Evolutionary conservation across 2,113 vertebrate species (phyloP), one percentile per base, ranked within the genome.

Genomic region (Plecotus auritus): DNA sequence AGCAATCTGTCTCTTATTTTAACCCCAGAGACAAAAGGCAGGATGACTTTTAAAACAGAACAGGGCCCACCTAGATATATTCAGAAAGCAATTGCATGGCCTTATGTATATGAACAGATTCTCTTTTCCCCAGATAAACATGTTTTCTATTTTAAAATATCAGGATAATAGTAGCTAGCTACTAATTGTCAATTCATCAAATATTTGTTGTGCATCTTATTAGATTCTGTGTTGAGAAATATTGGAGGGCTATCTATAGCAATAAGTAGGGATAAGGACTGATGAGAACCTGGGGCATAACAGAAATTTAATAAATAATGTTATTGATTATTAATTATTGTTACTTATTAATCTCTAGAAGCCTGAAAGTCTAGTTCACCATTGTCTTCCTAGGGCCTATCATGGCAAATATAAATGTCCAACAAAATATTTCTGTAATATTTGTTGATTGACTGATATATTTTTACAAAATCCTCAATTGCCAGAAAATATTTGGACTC

Each of bases 401-500:
- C 47, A 54, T 54, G 64, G 45, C 10, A 91, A 77, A 93, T 37
- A 88, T 9, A 72, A 45, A 61, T 40, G 51, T 78, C 13, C 26
- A 70, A 66, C 9, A 35, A 35, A 32, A 13, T 85, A 91, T 40
- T 70, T 80, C n/a, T 18, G 23, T 86, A 97, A 45, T 67, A 80
- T 83, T 69, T 81, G 28, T 59, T 84, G 45, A 83, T 9, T 70
- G 72, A 88, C 40, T 70, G 45, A 76, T 40, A 16, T 17, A 59
- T 47, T 81, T 84, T 96, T 59, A 77, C 45, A 93, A 94, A 96
- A 85, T 37, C 37, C 2, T 88, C 26, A 85, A 32, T 88, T 92
- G 45, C 32, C 73, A 93, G 40, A 92, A 96, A 92, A 92, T 88
- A 92, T 92, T 93, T 86, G 93, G 12, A 95, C 59, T 91, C 56